Conservation (phyloP, 2,888 invertebrate genomes). For the Orgyia antiqua region DNA sequence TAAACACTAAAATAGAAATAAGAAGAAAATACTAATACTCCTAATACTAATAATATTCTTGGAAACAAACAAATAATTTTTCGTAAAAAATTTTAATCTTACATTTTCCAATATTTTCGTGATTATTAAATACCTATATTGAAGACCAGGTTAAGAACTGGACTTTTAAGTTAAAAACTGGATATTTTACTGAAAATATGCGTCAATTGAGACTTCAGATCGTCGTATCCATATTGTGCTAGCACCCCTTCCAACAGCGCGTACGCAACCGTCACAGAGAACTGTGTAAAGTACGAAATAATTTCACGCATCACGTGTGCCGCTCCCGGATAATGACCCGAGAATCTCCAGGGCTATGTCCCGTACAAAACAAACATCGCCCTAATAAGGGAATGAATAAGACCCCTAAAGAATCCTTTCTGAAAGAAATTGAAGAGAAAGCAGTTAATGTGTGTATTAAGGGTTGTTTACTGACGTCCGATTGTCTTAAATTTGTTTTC, state of each 20-base stretch:
- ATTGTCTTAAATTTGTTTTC: background rate
- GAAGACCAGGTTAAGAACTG: too few species aligned
- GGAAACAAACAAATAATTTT: too few species aligned
- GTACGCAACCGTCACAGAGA: constrained; percentile 57
- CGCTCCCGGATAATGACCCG: constrained; percentile 70
- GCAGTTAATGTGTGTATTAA: constrained; percentile 25
- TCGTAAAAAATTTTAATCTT: too few species aligned
- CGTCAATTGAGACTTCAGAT: too few species aligned
- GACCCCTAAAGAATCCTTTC: constrained; percentile 35
- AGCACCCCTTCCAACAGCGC: constrained; percentile 44
- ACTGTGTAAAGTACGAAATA: constrained; percentile 77
- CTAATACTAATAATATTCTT: too few species aligned
- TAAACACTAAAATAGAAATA: too few species aligned
- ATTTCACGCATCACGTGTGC: constrained; percentile 76
- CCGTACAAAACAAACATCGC: constrained; percentile 60
- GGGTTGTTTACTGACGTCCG: constrained; percentile 17
- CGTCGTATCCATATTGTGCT: constrained; percentile 38
- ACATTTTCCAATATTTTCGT: too few species aligned
- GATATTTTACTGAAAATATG: too few species aligned
- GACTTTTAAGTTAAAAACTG: too few species aligned
- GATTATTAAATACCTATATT: too few species aligned
- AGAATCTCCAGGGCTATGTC: constrained; percentile 42
- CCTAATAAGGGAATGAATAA: constrained; percentile 52
- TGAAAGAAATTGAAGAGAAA: constrained; percentile 33
- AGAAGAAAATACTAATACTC: too few species aligned